These are phyloP conservation scores for Epinephelus malabaricus DNA, from an alignment of 2,797 vertebrate genomes.

Conservation along the genomic window DNA sequence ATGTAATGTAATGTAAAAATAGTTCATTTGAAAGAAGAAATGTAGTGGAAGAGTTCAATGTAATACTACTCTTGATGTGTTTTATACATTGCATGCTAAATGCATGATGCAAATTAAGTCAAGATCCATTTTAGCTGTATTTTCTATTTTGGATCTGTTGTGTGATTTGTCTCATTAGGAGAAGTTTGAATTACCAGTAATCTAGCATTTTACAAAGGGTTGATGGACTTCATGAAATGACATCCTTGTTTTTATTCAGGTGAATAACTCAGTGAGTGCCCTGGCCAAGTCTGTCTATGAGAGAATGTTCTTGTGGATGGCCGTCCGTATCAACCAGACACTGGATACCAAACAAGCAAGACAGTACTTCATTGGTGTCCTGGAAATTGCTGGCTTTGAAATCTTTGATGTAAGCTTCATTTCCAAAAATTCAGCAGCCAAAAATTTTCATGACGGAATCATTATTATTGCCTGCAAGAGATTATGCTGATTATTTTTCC, in stretches of 20 bases:
- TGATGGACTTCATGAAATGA: not conserved
- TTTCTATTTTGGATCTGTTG: too few species aligned
- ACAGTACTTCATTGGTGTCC: slow-evolving; percentile 92
- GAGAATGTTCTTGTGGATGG: slow-evolving; percentile 97
- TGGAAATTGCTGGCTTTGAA: slow-evolving; percentile 95
- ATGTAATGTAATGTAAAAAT: too few species aligned
- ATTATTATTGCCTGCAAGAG: not conserved
- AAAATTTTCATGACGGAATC: too few species aligned
- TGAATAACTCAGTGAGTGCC: slow-evolving; percentile 89
- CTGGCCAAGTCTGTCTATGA: slow-evolving; percentile 91
- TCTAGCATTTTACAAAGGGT: too few species aligned
- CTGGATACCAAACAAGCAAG: slow-evolving; percentile 93
- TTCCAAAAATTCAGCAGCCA: not conserved
- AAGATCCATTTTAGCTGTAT: too few species aligned
- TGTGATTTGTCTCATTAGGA: too few species aligned
- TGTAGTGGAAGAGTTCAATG: too few species aligned
- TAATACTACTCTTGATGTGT: not conserved
- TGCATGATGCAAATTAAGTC: too few species aligned
- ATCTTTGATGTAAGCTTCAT: slow-evolving; percentile 90
- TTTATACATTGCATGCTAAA: not conserved
- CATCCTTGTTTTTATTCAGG: slow-evolving; percentile 75
- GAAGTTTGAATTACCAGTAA: too few species aligned
- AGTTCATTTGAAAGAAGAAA: too few species aligned
- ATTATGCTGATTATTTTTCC: not conserved
- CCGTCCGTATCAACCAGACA: slow-evolving; percentile 92